Conservation (phyloP, 1,140 invertebrate species). For the Zaprionus davidi region DNA sequence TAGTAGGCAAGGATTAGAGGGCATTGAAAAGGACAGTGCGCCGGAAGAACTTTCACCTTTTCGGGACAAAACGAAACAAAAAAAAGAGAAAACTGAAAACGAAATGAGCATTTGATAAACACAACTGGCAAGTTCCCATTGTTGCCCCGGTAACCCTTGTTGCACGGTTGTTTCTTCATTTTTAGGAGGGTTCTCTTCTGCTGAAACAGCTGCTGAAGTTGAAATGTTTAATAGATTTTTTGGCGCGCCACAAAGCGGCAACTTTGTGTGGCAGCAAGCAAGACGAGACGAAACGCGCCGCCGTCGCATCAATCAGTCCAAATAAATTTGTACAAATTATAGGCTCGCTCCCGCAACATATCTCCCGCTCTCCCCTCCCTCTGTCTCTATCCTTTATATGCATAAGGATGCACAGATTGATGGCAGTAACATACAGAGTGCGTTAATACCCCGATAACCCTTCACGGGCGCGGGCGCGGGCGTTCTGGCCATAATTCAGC, state of each 20-base stretch:
- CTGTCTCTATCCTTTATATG: not conserved
- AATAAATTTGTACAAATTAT: conserved; percentile 76
- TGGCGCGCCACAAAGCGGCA: conserved; percentile 59
- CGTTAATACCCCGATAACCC: conserved; percentile 1
- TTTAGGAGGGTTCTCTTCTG: not conserved
- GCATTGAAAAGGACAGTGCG: conserved; percentile 44
- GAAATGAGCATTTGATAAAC: conserved; percentile 63
- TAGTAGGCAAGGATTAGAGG: conserved; percentile 71
- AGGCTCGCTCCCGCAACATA: conserved; percentile 28
- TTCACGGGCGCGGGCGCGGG: conserved; percentile 23
- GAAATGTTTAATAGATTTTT: conserved; percentile 70
- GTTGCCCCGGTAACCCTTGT: conserved; percentile 12
- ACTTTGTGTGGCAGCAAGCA: conserved; percentile 50
- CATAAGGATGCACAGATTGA: conserved; percentile 57
- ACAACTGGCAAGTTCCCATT: conserved; percentile 24
- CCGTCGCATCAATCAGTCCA: conserved; percentile 71
- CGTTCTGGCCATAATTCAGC: conserved; percentile 62
- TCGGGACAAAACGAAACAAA: not conserved
- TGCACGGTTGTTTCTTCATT: not conserved
- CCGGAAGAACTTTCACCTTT: conserved; percentile 82
- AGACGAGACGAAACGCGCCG: conserved; percentile 40
- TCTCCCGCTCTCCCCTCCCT: not conserved
- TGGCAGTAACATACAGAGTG: conserved; percentile 17
- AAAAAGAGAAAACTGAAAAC: conserved; percentile 12
- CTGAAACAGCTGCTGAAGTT: conserved; percentile 18